phyloP scores from a whole-genome alignment of 1,140 invertebrate genomes.

The Antheraea mylitta region DNA sequence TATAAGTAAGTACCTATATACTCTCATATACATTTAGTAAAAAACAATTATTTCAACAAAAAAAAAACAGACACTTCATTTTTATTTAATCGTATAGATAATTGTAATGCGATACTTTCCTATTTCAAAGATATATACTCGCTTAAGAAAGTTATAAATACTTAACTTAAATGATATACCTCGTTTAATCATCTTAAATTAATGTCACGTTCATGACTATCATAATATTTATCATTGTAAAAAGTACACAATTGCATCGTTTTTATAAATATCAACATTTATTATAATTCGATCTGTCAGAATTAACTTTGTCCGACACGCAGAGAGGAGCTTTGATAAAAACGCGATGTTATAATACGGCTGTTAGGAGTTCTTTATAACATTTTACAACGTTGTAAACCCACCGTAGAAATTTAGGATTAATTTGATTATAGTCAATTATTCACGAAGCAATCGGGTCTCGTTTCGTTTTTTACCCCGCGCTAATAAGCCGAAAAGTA shows the following conservation, averaged over 20 bases:
- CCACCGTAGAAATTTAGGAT: constrained; percentile 76
- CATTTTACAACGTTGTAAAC: constrained; percentile 75
- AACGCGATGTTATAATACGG: constrained; percentile 61
- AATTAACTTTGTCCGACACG: constrained; percentile 2
- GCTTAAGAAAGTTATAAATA: too few species aligned
- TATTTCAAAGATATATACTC: too few species aligned
- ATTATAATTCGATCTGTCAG: not conserved
- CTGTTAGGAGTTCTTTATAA: constrained; percentile 71
- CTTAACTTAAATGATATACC: too few species aligned
- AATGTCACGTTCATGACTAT: not conserved
- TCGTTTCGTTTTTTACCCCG: constrained; percentile 70
- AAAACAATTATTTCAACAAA: too few species aligned
- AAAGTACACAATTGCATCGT: not conserved
- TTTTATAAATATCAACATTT: not conserved
- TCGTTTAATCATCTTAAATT: too few species aligned
- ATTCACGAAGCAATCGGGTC: constrained; percentile 70
- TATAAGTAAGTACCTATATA: too few species aligned
- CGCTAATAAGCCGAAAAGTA: constrained; percentile 76
- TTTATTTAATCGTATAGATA: too few species aligned
- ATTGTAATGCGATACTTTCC: too few species aligned
- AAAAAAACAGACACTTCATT: too few species aligned
- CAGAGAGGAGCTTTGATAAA: constrained; percentile 33
- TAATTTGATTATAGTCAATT: constrained; percentile 78
- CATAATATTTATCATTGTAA: not conserved
- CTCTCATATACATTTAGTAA: too few species aligned